Base-by-base conservation (phyloP, 2,888 invertebrate species). In the Drosophila mimica region DNA sequence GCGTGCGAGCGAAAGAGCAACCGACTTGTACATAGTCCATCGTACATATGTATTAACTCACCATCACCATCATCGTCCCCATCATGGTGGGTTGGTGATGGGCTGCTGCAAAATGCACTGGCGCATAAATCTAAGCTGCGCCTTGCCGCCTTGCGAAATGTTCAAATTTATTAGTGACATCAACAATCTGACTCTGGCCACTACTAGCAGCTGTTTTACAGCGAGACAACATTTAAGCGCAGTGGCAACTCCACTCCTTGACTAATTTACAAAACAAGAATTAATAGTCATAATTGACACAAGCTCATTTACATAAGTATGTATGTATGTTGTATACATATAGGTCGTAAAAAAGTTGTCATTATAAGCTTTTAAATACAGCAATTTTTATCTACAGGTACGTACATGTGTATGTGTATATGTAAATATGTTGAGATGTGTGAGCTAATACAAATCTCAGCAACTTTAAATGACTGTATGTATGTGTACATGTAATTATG, bases 1-100 rank as follows among this genome's bases (percentile, higher is more conserved):
- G 77, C 62, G 70, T 66, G 68, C 46, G 74, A 74, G 73, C 49
- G 63, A 73, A 66, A 60, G 64, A 64, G 76, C 70, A 62, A 48
- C 65, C 78, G 79, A 83, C 78, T 76, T 79, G 83, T 74, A 81
- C 71, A 75, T 81, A 61, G 74, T 40, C 67, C 66, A 54, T 59
- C 58, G 70, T 87, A 73, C 56, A 73, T 81, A 87, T 76, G 79
- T 88, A 85, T 86, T 76, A 83, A 83, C 83, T 83, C 86, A 81
- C 60, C 83, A 76, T 64, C 72, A 33, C 30, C 72, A 66, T 40
- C 65, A 28, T 48, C 69, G 60, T 67, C 63, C 60, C 79, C 70
- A 56, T 30, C 36, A 68, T 71, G 67, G 49, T 73, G 74, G 64
- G 54, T 63, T 79, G 73, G 30, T 48, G 76, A 57, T 58, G 52